phyloP scores from a whole-genome alignment of 1,140 invertebrate species.

The Leptinotarsa undecemlineata region DNA sequence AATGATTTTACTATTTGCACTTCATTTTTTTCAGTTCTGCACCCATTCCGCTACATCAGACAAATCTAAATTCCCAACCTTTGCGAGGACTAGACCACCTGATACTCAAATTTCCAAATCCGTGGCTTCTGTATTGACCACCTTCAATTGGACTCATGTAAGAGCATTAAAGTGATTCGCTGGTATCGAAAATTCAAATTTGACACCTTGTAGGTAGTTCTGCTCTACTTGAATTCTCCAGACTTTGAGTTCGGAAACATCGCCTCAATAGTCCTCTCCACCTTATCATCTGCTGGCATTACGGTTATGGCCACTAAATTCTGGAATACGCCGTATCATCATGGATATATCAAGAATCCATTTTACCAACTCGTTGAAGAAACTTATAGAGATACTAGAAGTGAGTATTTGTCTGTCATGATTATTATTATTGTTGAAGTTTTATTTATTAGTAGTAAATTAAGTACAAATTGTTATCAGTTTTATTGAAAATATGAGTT shows the following conservation, averaged over 20 bases:
- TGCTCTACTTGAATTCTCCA: slow-evolving; percentile 72
- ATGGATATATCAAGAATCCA: slow-evolving; percentile 79
- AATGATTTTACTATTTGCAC: neutral
- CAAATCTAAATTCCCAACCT: slow-evolving; percentile 87
- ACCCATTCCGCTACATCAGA: slow-evolving; percentile 84
- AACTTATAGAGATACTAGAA: slow-evolving; percentile 77
- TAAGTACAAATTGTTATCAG: too few relatives aligned
- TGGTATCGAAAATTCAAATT: neutral
- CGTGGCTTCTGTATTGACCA: slow-evolving; percentile 75
- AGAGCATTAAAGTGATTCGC: slow-evolving; percentile 46
- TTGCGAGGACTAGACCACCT: slow-evolving; percentile 88
- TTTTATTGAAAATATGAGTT: too few relatives aligned
- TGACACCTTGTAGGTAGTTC: slow-evolving; percentile 63
- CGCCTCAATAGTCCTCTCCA: slow-evolving; percentile 71
- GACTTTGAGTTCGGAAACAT: slow-evolving; percentile 73
- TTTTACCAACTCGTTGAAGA: slow-evolving; percentile 77
- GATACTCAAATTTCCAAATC: slow-evolving; percentile 91
- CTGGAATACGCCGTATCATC: slow-evolving; percentile 78
- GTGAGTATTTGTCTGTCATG: slow-evolving; percentile 60
- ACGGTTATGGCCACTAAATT: slow-evolving; percentile 66
- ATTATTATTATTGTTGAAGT: too few relatives aligned
- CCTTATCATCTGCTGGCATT: slow-evolving; percentile 70
- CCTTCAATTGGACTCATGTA: slow-evolving; percentile 84
- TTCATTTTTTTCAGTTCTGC: slow-evolving; percentile 70
- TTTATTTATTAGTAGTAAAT: too few relatives aligned